Conservation (phyloP, 2,888 invertebrate species). For the Eupithecia subumbrata region DNA sequence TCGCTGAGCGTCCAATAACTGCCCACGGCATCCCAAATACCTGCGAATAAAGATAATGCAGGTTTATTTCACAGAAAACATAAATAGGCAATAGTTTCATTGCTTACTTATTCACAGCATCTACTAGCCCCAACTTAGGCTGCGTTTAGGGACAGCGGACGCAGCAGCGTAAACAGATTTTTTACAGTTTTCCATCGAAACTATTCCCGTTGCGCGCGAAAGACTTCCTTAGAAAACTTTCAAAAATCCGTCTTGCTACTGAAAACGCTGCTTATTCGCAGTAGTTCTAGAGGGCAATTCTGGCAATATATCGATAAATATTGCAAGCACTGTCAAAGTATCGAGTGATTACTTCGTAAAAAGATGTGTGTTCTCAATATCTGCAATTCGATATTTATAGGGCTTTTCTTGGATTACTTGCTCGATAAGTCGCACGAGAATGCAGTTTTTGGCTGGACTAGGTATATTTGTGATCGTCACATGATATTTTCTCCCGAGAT, state of each 20-base stretch:
- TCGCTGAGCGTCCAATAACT: slow-evolving; percentile 84
- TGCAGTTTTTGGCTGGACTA: too few species aligned
- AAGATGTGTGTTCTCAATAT: too few species aligned
- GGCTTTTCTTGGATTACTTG: too few species aligned
- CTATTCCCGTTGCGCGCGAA: not conserved
- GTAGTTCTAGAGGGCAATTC: not conserved
- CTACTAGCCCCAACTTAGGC: not conserved
- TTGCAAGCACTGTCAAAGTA: too few species aligned
- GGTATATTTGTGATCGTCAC: too few species aligned
- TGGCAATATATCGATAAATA: too few species aligned
- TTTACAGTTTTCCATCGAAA: not conserved
- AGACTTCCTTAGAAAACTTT: not conserved
- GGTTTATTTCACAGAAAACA: not conserved
- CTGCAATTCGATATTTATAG: too few species aligned
- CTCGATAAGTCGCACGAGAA: too few species aligned
- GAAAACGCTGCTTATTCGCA: not conserved
- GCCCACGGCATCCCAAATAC: slow-evolving; percentile 84
- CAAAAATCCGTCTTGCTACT: not conserved
- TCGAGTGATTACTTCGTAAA: too few species aligned
- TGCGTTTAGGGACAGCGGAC: not conserved
- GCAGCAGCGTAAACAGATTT: not conserved
- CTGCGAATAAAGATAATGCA: slow-evolving; percentile 47
- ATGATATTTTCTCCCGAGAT: too few species aligned
- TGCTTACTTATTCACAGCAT: not conserved
- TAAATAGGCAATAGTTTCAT: not conserved